phyloP scores from a whole-genome alignment of 2,113 vertebrate species.

The Catharus minimus region DNA sequence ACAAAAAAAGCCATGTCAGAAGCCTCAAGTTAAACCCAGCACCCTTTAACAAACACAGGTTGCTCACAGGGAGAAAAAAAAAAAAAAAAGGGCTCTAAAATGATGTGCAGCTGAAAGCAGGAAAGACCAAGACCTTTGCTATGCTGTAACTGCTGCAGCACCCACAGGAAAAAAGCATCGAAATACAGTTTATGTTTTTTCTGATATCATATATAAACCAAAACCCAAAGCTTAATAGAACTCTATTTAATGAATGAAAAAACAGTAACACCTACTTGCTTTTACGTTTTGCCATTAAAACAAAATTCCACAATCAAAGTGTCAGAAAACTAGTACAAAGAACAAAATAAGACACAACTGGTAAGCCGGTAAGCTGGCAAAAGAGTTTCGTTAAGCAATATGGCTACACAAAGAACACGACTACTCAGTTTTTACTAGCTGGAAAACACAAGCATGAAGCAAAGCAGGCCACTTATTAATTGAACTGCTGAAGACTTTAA shows the following conservation, averaged over 20 bases:
- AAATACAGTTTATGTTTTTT: neutral
- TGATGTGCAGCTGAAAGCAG: neutral
- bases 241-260: neutral
- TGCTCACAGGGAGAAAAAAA: neutral
- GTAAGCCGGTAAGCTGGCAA: neutral
- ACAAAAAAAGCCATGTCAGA: neutral
- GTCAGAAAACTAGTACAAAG: neutral
- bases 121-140: neutral
- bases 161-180: neutral
- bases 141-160: neutral
- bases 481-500: neutral
- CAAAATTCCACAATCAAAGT: neutral
- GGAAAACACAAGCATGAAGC: neutral
- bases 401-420: neutral
- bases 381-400: neutral
- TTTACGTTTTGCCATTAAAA: neutral
- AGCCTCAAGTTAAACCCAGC: neutral
- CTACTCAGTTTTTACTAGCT: neutral
- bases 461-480: neutral
- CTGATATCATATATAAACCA: neutral
- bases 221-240: neutral
- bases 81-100: neutral
- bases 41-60: neutral
- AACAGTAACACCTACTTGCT: neutral
- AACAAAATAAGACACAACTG: neutral